Evolutionary conservation across 2,888 invertebrate genomes (phyloP).

Genomic region (Auanema sp.): DNA sequence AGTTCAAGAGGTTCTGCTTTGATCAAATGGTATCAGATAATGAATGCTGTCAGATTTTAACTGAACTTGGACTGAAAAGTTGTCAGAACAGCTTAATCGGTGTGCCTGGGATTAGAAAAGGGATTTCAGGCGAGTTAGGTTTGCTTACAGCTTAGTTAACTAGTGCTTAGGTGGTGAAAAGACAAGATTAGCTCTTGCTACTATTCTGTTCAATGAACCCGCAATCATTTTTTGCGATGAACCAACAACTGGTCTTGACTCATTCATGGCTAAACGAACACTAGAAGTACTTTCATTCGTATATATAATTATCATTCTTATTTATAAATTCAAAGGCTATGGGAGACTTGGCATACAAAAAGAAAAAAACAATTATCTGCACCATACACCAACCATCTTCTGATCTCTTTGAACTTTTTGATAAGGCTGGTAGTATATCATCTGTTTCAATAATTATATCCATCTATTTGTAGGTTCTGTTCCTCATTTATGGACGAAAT

Average conservation of each 20-base stretch:
- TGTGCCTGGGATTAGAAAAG: slow-evolving; percentile 72
- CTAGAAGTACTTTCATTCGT: slow-evolving; percentile 71
- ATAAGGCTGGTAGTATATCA: slow-evolving; percentile 69
- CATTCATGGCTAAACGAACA: slow-evolving; percentile 92
- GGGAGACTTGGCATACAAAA: slow-evolving; percentile 38
- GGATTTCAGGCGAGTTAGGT: slow-evolving; percentile 31
- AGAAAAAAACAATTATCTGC: slow-evolving; percentile 85
- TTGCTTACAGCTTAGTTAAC: background rate
- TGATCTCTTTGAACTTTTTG: slow-evolving; percentile 83
- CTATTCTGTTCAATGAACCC: slow-evolving; percentile 89
- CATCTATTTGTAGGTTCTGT: slow-evolving; percentile 65
- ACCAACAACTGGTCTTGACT: slow-evolving; percentile 89
- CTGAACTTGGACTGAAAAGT: slow-evolving; percentile 81
- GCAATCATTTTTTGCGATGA: slow-evolving; percentile 93
- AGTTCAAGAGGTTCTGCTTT: slow-evolving; percentile 76
- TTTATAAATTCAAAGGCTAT: slow-evolving; percentile 31
- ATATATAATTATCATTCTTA: background rate
- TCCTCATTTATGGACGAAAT: slow-evolving; percentile 87
- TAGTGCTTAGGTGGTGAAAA: slow-evolving; percentile 79
- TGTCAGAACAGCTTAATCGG: slow-evolving; percentile 89
- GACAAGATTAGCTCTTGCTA: slow-evolving; percentile 90
- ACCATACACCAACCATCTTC: slow-evolving; percentile 94
- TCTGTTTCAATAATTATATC: background rate
- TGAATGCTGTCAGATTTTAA: slow-evolving; percentile 67
- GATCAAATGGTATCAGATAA: background rate